A percentile compares a stretch with the other conserved stretches of the same genome.
Conservation (phyloP, 2,888 invertebrate genomes). For the Leptopterna dolabrata region DNA sequence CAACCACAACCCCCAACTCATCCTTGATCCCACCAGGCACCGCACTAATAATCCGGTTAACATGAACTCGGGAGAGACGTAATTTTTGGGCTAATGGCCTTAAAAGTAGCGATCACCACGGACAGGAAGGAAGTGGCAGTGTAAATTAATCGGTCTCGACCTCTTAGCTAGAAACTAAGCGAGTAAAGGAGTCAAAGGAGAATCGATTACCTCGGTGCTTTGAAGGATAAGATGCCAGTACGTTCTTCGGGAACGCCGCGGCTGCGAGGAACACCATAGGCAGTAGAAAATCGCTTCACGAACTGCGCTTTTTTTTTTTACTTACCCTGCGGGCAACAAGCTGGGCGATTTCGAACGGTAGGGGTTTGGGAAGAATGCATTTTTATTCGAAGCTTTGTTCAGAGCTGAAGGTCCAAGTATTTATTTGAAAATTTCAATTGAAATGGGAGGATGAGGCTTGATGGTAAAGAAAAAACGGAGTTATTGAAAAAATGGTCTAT, state of each 20-base stretch:
- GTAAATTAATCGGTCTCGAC: background rate
- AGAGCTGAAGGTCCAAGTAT: too few species aligned
- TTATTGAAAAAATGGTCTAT: too few species aligned
- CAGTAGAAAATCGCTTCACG: background rate
- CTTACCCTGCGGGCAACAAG: background rate
- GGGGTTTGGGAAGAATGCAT: too few species aligned
- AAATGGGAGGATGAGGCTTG: too few species aligned
- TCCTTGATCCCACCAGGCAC: background rate
- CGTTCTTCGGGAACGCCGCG: too few species aligned
- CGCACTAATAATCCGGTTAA: background rate
- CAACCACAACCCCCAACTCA: background rate
- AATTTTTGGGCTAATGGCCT: conserved; percentile 3
- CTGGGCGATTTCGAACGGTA: too few species aligned
- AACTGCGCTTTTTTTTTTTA: background rate
- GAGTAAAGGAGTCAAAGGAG: background rate
- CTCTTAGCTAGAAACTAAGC: background rate
- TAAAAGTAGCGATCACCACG: background rate
- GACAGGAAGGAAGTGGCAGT: background rate
- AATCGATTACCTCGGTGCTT: background rate
- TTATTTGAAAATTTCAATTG: too few species aligned
- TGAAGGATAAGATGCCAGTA: background rate
- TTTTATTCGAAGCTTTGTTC: too few species aligned
- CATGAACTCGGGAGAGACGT: background rate
- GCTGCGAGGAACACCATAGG: background rate
- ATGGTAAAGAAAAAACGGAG: too few species aligned